Base-by-base conservation (phyloP, 1,140 invertebrate genomes). In the Eueides isabella region DNA sequence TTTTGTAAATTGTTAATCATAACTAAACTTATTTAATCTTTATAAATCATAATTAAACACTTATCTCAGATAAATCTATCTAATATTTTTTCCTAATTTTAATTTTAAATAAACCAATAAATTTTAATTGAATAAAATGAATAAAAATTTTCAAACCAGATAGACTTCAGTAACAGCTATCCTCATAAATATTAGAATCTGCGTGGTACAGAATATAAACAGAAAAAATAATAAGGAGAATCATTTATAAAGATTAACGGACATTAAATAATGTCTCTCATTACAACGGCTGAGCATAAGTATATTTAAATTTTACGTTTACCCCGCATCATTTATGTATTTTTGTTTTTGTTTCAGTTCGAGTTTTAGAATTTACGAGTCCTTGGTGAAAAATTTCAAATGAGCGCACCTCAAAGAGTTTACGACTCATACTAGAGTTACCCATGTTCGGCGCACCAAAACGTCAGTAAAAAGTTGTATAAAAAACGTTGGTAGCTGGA, bases 341-440 rank as follows among this genome's bases (percentile, higher is more conserved):
- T 73, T 73, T 63, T 14, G 33, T 67, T 73, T 73, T 63, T 14
- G 33, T 63, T 67, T 67, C 23, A 69, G 48, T 31, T 44, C 19
- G 33, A 6, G 33, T 67, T 67, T 68, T 48, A 30, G 31, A 23
- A 38, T 72, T 72, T 26, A 62, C 26, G 23, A 71, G 68, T 71
- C 48, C 64, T 67, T 62, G 68, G 69, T 64, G 26, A 78, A 71
- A 78, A 75, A 71, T 71, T 76, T 79, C 65, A 71, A 75, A 76
- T 67, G 71, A 71, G 48, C 71, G 68, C 64, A 68, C 71, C 68
- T 71, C 67, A 79, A 79, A 78, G 65, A 67, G 28, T 31, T 68
- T 61, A 71, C 64, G 71, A 68, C 63, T 66, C 55, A 71, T 75
- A 75, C 44, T 44, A 48, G 71, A 63, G 71, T 35, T 29, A 65